Percentiles rank a stretch among this genome's conserved stretches.
Evolutionary conservation across 2,888 invertebrate genomes (phyloP).

Genomic region (Omphaloscelis lunosa): DNA sequence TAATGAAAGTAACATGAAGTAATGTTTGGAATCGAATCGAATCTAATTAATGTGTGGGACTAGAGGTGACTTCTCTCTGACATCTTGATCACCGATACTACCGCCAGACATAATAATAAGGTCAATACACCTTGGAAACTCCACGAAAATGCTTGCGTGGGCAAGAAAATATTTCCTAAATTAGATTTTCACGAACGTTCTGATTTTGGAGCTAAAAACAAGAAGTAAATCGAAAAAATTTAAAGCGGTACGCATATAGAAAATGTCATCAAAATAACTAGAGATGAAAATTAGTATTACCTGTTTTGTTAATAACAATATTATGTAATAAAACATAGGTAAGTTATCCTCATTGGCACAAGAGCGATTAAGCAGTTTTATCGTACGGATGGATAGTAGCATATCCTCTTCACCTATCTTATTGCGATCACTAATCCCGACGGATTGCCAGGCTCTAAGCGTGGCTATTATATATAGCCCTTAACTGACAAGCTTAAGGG

Average conservation of each 20-base stretch:
- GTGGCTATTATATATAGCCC: slow-evolving; percentile 18
- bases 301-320: not conserved
- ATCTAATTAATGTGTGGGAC: slow-evolving; percentile 50
- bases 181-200: not conserved
- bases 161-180: not conserved
- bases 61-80: slow-evolving; percentile 49
- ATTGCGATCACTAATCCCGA: slow-evolving; percentile 38
- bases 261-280: not conserved
- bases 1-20: slow-evolving; percentile 59
- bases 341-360: not conserved
- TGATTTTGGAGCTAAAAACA: not conserved
- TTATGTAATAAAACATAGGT: not conserved
- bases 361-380: slow-evolving; percentile 15
- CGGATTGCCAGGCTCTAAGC: slow-evolving; percentile 21
- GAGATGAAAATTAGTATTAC: not conserved
- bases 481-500: not conserved
- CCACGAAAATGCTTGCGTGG: not conserved
- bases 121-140: slow-evolving; percentile 29
- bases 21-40: slow-evolving; percentile 58
- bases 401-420: slow-evolving; percentile 28
- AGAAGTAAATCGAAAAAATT: not conserved
- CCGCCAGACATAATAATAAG: slow-evolving; percentile 38
- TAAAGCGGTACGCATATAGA: not conserved
- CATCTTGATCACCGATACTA: slow-evolving; percentile 46
- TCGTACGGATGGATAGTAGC: slow-evolving; percentile 5